Evolutionary conservation across 2,113 vertebrate genomes (phyloP).

Genomic region (Gymnorhina tibicen): DNA sequence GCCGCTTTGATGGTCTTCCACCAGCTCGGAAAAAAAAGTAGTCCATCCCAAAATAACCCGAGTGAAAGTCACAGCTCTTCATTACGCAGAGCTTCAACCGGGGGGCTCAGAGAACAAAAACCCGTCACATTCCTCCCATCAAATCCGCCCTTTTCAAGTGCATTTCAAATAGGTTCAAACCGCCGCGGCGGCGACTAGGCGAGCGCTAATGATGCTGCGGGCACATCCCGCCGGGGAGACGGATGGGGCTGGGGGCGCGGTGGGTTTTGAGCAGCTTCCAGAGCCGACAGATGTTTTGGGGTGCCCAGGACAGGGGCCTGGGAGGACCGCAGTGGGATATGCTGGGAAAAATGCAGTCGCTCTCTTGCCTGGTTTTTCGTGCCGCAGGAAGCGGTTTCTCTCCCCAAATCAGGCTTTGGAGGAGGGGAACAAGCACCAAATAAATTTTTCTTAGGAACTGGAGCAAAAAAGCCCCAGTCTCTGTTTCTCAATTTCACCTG

Average conservation of each 20-base stretch:
- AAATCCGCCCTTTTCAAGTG: slow-evolving; percentile 60
- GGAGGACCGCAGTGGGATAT: rapidly evolving
- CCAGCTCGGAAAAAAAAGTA: slow-evolving; percentile 61
- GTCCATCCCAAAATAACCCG: slow-evolving; percentile 67
- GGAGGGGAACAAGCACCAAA: not conserved
- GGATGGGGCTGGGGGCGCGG: not conserved
- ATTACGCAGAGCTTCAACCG: slow-evolving; percentile 50
- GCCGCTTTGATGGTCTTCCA: slow-evolving; percentile 73
- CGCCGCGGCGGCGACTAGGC: not conserved
- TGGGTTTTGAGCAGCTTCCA: not conserved
- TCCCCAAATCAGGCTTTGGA: not conserved
- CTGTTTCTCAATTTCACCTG: not conserved
- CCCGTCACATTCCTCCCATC: slow-evolving; percentile 53
- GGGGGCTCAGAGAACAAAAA: slow-evolving; percentile 61
- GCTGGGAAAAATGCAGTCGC: not conserved
- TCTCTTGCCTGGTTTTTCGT: not conserved
- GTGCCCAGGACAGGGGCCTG: not conserved
- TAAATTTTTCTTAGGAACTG: not conserved
- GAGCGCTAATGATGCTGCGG: slow-evolving; percentile 29
- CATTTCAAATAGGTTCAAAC: slow-evolving; percentile 53
- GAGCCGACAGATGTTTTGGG: not conserved
- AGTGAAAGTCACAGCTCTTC: slow-evolving; percentile 63
- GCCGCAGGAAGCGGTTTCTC: not conserved
- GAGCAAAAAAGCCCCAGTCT: not conserved
- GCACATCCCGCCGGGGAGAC: not conserved